A percentile compares a stretch with the other conserved stretches of the same genome.
phyloP scores from a whole-genome alignment of 2,888 invertebrate genomes.

The Xylota sylvarum region DNA sequence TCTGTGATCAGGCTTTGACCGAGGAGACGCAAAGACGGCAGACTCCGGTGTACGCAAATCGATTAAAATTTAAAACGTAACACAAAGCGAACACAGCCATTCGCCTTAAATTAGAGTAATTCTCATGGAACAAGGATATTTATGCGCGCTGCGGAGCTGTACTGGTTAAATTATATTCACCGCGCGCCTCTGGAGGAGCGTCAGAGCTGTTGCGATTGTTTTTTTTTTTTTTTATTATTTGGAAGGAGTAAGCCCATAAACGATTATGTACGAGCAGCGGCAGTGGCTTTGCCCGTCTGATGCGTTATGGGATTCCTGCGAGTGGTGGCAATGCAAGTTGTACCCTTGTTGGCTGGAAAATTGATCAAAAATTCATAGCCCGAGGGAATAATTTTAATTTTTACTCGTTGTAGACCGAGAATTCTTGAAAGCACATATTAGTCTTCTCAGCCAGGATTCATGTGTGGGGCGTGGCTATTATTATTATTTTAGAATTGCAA shows the following conservation, averaged over 20 bases:
- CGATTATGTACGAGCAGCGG: slow-evolving; percentile 59
- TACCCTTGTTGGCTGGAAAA: slow-evolving; percentile 68
- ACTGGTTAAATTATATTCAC: slow-evolving; percentile 67
- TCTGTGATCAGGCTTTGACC: slow-evolving; percentile 43
- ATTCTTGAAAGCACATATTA: slow-evolving; percentile 62
- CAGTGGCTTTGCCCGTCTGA: slow-evolving; percentile 43
- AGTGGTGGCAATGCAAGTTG: slow-evolving; percentile 21
- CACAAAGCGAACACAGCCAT: slow-evolving; percentile 80
- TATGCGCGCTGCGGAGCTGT: slow-evolving; percentile 74
- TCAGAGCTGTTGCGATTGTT: slow-evolving; percentile 33
- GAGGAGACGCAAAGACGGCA: slow-evolving; percentile 23
- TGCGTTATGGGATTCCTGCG: slow-evolving; percentile 62
- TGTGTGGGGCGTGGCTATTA: slow-evolving; percentile 62
- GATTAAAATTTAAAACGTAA: slow-evolving; percentile 83
- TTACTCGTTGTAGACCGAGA: slow-evolving; percentile 38
- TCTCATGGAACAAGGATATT: slow-evolving; percentile 81
- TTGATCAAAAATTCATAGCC: slow-evolving; percentile 76
- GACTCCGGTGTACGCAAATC: slow-evolving; percentile 83
- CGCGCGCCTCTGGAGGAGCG: not conserved
- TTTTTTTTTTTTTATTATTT: not conserved
- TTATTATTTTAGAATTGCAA: slow-evolving; percentile 64
- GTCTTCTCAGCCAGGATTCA: slow-evolving; percentile 42
- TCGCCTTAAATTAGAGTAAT: slow-evolving; percentile 85
- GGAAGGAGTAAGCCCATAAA: slow-evolving; percentile 50
- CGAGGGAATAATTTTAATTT: slow-evolving; percentile 70